phyloP scores from a whole-genome alignment of 2,797 vertebrate genomes.

The Naso thynnoides region DNA sequence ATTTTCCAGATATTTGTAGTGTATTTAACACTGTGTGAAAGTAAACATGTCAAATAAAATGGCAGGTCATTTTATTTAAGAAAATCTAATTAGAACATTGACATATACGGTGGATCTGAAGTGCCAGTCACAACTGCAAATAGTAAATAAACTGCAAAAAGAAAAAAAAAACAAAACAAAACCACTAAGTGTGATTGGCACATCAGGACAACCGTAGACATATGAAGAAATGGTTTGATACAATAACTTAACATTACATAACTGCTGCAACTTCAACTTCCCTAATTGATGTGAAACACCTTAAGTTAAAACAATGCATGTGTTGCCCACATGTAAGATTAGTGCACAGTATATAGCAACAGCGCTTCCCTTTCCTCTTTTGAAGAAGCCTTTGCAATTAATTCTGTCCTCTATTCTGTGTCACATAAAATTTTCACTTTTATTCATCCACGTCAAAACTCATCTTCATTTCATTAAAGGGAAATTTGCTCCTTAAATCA shows the following conservation, averaged over 20 bases:
- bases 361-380: constrained; percentile 9
- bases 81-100: too few relatives aligned
- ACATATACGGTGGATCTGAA: too few relatives aligned
- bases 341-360: background rate
- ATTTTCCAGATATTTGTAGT: background rate
- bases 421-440: constrained; percentile 63
- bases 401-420: constrained; percentile 51
- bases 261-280: background rate
- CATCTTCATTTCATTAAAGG: constrained; percentile 75
- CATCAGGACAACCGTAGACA: too few relatives aligned
- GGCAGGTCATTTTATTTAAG: background rate
- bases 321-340: background rate
- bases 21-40: background rate
- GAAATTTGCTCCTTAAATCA: constrained; percentile 66
- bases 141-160: too few relatives aligned
- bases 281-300: background rate
- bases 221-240: background rate
- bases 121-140: too few relatives aligned
- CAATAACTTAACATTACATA: background rate
- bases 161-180: too few relatives aligned
- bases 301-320: background rate
- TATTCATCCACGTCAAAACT: constrained; percentile 70
- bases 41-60: background rate
- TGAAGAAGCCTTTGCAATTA: constrained; percentile 53
- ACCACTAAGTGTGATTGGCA: too few relatives aligned